phyloP scores from a whole-genome alignment of 2,113 vertebrate species.

The Sitta europaea region DNA sequence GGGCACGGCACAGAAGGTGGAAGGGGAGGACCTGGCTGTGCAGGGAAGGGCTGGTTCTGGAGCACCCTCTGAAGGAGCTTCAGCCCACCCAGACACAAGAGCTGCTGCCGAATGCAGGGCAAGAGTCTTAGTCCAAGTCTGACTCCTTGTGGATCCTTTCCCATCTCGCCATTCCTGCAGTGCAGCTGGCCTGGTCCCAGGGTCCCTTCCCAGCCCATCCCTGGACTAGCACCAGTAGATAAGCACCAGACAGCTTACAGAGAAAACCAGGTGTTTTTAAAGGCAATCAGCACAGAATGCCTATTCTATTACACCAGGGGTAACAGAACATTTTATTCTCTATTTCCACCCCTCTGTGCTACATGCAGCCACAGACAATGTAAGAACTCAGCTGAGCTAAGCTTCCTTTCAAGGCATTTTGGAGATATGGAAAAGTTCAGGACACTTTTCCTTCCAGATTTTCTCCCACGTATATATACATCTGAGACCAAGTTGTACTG shows the following conservation, averaged over 20 bases:
- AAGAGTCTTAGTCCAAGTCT: too few species aligned
- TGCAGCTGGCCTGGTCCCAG: rapidly evolving
- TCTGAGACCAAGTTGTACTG: not conserved
- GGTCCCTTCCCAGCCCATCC: not conserved
- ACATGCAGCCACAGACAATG: rapidly evolving
- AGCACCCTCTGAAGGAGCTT: not conserved
- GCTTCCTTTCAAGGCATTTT: not conserved
- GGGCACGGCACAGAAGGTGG: rapidly evolving
- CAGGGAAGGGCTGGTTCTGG: not conserved
- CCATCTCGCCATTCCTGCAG: rapidly evolving
- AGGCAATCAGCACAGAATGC: not conserved
- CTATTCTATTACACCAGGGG: not conserved
- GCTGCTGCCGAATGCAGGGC: not conserved
- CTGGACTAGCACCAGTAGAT: not conserved
- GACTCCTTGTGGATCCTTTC: not conserved
- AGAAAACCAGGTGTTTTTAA: not conserved
- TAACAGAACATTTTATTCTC: not conserved
- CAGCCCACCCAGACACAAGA: not conserved
- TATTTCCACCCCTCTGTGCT: not conserved
- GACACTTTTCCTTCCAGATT: not conserved
- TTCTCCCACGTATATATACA: not conserved
- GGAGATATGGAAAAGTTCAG: not conserved
- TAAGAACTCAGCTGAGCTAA: not conserved
- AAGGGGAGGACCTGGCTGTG: rapidly evolving
- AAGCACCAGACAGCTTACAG: not conserved